Conservation (phyloP, 2,113 vertebrate genomes). For the Vombatus ursinus region DNA sequence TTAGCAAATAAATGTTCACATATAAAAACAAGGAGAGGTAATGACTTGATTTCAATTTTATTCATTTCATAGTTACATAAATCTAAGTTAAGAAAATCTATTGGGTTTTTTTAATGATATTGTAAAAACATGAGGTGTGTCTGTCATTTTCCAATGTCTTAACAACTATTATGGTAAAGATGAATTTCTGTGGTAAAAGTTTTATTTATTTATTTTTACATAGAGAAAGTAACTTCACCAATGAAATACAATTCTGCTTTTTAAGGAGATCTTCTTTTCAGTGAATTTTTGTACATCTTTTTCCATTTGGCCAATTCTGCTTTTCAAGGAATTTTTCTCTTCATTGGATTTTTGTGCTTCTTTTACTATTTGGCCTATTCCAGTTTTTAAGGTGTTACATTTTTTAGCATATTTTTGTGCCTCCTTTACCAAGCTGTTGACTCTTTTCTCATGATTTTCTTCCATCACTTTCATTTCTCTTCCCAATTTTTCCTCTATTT, state of each 20-base stretch:
- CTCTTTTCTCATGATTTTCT: too few species aligned
- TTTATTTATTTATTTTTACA: background rate
- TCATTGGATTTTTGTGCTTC: too few species aligned
- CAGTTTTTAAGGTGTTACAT: too few species aligned
- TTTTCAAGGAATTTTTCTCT: too few species aligned
- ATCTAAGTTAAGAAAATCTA: background rate
- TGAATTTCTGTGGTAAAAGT: background rate
- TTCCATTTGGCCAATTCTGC: too few species aligned
- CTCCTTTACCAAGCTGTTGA: too few species aligned
- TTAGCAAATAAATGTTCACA: background rate
- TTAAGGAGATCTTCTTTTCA: background rate
- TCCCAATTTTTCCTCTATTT: too few species aligned
- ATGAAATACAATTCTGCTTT: background rate
- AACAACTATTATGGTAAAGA: background rate
- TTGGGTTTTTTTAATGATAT: background rate
- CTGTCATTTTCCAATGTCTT: background rate
- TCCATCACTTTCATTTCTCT: too few species aligned
- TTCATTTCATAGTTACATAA: background rate
- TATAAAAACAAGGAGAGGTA: background rate
- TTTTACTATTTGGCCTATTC: too few species aligned
- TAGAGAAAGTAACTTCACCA: background rate
- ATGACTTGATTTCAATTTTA: background rate
- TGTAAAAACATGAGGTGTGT: background rate
- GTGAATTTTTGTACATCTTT: background rate
- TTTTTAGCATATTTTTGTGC: too few species aligned